Base-by-base conservation (phyloP, 2,113 vertebrate species). In the Aegotheles bennettii region DNA sequence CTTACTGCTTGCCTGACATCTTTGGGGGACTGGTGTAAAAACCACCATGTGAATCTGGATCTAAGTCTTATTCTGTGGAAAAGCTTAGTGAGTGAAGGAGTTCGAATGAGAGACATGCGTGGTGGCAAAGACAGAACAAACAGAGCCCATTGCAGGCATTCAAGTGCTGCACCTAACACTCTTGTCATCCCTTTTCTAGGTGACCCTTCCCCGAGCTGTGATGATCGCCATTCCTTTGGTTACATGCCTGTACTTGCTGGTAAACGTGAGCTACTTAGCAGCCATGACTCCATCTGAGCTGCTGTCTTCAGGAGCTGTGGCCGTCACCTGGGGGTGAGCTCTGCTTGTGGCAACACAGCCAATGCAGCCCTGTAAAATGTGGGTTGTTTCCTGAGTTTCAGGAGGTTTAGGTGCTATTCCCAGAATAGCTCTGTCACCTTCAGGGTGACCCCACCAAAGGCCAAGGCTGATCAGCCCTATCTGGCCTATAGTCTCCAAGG, bases 261-360 rank as follows among this genome's bases (percentile, higher is more conserved):
- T 99, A 51, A 99, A 99, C 1, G 65, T 99, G 87, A 99, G 99
- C 97, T 99, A 99, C 96, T 96, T 99, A 84, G 98, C 98, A 9
- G 98, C 98, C 51, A 97, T 99, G 98, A 98, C 97, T 3, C 98
- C 99, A 3, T 84, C 53, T 47, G 99, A 99, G 87, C 97, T 99
- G 69, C 96, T 99, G 61, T 97, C 98, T 54, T 99, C 99, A 56
- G 98, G 83, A 13, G 98, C 98, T 7, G 98, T 99, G 50, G 99
- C 99, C 3, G 97, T 99, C 86, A 99, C 98, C 3, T 99, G 99
- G 98, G 99, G 98, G 98, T 99, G 94, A 98, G 98, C 60, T 77
- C 70, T 63, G 42, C 5, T 0, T 63, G 53, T 54, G 75, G 29
- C 63, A 77, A 12, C 33, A 17, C 7, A 47, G 33, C 19, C 69